Conservation (phyloP, 2,888 invertebrate genomes). For the Cheilosia grossa region DNA sequence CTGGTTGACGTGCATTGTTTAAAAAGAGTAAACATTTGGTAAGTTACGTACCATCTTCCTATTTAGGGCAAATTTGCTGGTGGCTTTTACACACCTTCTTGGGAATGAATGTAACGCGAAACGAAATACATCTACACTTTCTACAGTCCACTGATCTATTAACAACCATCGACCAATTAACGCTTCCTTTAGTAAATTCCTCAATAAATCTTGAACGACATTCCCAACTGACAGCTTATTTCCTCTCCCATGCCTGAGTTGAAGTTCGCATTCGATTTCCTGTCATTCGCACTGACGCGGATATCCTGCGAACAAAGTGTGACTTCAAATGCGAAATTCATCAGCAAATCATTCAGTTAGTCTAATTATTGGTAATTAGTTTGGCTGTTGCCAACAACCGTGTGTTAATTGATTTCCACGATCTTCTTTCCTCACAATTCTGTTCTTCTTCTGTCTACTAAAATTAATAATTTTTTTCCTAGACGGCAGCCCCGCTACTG, state of each 20-base stretch:
- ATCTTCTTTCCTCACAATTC: background rate
- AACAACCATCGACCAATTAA: background rate
- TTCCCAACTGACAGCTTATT: conserved; percentile 2
- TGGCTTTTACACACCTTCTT: too few species aligned
- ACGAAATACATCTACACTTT: too few species aligned
- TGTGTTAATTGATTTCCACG: conserved; percentile 7
- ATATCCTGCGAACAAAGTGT: conserved; percentile 38
- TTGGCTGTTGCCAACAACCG: conserved; percentile 1
- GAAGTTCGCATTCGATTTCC: background rate
- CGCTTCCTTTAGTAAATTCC: background rate
- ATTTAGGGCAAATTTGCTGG: too few species aligned
- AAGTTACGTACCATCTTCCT: too few species aligned
- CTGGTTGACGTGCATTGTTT: too few species aligned
- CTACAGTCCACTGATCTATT: too few species aligned
- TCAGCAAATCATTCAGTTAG: conserved; percentile 18
- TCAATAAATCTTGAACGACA: conserved; percentile 3
- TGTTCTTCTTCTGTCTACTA: conserved; percentile 8
- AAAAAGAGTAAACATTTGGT: too few species aligned
- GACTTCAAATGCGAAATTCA: conserved; percentile 28
- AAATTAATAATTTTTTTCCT: conserved; percentile 6
- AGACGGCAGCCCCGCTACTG: conserved; percentile 23
- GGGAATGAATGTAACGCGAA: too few species aligned
- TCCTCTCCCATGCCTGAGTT: background rate
- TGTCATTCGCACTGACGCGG: background rate
- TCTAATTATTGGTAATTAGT: conserved; percentile 29